These are phyloP conservation scores for Pseudochirops cupreus DNA, from an alignment of 2,797 vertebrate species.

Conservation along the genomic window DNA sequence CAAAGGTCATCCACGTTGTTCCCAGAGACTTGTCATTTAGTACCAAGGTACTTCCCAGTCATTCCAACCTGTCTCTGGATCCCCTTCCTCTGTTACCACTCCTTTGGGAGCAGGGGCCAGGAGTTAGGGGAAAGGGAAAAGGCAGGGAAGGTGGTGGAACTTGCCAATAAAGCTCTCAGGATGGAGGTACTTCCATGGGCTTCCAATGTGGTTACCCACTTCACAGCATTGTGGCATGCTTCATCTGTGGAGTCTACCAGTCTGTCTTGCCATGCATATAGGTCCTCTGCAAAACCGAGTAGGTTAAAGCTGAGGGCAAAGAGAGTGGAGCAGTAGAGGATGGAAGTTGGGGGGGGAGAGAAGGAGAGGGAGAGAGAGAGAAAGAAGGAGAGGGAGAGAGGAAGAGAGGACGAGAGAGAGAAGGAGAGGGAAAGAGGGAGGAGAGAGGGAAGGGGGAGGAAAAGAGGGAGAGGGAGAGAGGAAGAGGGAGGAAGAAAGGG, in stretches of 20 bases:
- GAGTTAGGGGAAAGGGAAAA: neutral
- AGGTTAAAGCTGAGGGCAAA: constrained; percentile 87
- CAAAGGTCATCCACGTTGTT: neutral
- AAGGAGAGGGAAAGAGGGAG: too few relatives aligned
- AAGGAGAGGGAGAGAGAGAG: rapidly evolving
- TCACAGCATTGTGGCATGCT: constrained; percentile 85
- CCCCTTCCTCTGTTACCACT: neutral
- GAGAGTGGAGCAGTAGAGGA: neutral
- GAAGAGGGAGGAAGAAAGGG: neutral
- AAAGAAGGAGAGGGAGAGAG: neutral
- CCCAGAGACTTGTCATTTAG: neutral
- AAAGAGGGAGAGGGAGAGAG: neutral
- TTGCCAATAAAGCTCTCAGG: constrained; percentile 88
- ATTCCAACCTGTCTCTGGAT: neutral
- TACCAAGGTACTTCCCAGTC: neutral
- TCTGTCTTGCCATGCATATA: constrained; percentile 84
- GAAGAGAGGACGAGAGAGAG: neutral
- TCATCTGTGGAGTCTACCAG: constrained; percentile 85
- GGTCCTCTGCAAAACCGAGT: constrained; percentile 86
- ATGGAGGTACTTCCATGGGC: constrained; percentile 87
- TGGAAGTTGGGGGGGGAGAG: neutral
- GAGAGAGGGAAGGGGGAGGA: rapidly evolving
- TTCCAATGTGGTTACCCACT: constrained; percentile 84
- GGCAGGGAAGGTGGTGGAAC: constrained; percentile 37
- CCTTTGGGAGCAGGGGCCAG: neutral